Evolutionary conservation across 2,113 vertebrate species (phyloP).

Genomic region (Sphyrna mokarran): DNA sequence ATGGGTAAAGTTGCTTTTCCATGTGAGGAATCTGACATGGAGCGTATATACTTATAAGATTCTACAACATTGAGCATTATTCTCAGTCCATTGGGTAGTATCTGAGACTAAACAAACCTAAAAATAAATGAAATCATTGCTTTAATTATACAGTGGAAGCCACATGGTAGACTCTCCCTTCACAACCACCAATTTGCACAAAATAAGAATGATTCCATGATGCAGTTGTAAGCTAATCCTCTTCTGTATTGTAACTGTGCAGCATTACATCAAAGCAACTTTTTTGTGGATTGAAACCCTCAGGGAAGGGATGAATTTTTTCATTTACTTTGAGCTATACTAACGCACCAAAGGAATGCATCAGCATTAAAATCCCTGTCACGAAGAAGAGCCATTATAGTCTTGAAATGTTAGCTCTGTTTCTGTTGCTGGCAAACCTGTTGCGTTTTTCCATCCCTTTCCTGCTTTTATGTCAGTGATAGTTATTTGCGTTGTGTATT

Average conservation of each 20-base stretch:
- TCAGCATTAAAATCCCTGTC: neutral
- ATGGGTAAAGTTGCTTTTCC: neutral
- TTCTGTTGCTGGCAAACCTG: no score
- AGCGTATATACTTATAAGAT: neutral
- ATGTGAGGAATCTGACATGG: neutral
- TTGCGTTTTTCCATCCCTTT: no score
- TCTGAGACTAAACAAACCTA: neutral
- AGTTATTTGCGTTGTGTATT: neutral
- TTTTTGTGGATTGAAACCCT: neutral
- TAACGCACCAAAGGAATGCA: neutral
- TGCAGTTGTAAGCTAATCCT: neutral
- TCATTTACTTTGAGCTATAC: neutral
- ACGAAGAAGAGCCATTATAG: no score
- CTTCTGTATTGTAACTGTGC: neutral
- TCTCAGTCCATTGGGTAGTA: no score
- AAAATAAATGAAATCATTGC: neutral
- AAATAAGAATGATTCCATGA: neutral
- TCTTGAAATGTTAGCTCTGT: no score
- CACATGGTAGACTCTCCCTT: neutral
- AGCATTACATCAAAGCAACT: neutral
- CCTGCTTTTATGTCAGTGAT: no score
- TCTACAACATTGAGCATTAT: neutral
- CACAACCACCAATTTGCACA: neutral
- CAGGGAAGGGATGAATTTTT: neutral
- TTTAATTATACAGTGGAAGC: neutral